Evolutionary conservation across 2,888 invertebrate species (phyloP).

Genomic region (Deroplatys truncata): DNA sequence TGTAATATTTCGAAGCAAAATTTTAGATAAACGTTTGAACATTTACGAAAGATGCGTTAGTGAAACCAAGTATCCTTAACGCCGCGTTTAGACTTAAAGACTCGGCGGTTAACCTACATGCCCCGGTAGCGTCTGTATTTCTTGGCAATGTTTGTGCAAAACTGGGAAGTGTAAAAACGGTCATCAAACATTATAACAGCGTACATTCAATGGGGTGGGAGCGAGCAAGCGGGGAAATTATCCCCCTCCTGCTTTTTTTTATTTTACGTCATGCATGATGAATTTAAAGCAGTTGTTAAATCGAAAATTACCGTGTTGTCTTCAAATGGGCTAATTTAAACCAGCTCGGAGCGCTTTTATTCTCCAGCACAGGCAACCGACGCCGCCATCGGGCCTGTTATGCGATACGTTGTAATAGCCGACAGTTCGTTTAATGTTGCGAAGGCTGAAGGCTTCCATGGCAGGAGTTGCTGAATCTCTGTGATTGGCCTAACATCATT

Average conservation of each 20-base stretch:
- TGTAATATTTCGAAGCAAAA: no score
- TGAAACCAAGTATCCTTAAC: no score
- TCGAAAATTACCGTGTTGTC: not conserved
- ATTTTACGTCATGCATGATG: not conserved
- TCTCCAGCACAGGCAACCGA: not conserved
- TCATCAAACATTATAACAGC: not conserved
- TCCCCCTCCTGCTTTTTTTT: not conserved
- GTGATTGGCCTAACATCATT: no score
- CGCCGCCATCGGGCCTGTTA: no score
- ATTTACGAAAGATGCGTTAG: no score
- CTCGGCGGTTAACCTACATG: not conserved
- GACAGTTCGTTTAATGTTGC: no score
- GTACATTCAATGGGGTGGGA: not conserved
- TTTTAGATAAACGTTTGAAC: no score
- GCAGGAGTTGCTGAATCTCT: no score
- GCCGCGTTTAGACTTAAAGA: no score
- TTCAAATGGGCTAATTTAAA: not conserved
- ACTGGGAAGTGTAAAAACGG: not conserved
- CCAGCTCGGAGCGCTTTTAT: not conserved
- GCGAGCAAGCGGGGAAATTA: not conserved
- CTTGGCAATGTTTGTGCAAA: not conserved
- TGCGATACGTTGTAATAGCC: no score
- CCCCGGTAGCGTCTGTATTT: not conserved
- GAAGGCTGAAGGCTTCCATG: no score
- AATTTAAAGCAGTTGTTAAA: not conserved